Base-by-base conservation (phyloP, 2,797 vertebrate species). In the Sebastes wilsoni region DNA sequence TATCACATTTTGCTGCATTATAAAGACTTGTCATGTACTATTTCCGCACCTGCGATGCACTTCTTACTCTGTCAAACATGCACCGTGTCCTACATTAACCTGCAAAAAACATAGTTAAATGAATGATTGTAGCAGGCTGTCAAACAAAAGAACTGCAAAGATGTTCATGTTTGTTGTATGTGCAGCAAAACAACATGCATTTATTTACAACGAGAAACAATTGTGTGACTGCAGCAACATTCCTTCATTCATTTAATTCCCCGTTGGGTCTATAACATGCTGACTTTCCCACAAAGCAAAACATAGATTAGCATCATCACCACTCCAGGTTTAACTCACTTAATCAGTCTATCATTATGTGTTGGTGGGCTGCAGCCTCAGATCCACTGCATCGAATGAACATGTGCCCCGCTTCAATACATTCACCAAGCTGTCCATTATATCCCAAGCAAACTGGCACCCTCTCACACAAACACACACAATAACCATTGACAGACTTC, bases 401-500 rank as follows among this genome's bases (percentile, higher is more conserved):
- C 75, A 77, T 77, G 82, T 62, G 69, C 71, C 75, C 75, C 18
- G 8, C 69, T 72, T 88, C 67, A 75, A 62, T 77, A 28, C 71
- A 18, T 75, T 68, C 84, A 64, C 72, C 66, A 59, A 79, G 72
- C 84, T 23, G 74, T 38, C 87, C 59, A 72, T 87, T 92, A 84
- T 77, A 65, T 49, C 81, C 83, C 81, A 89, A 89, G 84, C 71
- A 83, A 88, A 91, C 77, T 88, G 91, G 77, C 86, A 42, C 75
- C 77, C 66, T 83, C 80, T 75, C 81, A 30, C 76, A 83, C 86
- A 87, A 84, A 90, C 90, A 90, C 87, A 73, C 82, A 88, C 71
- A 79, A 77, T 86, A 83, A 87, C 75, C 80, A 88, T 61, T 87
- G 90, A 88, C 86, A 85, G 87, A 80, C 86, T 86, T 66, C 82